Conservation (phyloP, 2,797 vertebrate species). For the Lophotriccus pileatus region DNA sequence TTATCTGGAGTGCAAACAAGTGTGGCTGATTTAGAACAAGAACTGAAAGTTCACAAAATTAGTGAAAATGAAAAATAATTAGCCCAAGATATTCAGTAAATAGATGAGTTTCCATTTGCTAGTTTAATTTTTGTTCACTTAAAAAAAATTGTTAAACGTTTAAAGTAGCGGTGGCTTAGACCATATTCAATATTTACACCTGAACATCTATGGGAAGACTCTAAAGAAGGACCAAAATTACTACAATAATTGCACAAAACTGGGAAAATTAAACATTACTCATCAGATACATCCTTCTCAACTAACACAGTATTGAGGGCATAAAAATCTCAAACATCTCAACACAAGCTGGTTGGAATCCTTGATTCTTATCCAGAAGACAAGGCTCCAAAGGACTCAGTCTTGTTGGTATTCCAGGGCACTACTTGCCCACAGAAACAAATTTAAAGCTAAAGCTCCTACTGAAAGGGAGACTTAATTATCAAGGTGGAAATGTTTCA, state of each 20-base stretch:
- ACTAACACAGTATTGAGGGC: fast-evolving
- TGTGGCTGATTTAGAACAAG: background rate
- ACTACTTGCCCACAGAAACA: background rate
- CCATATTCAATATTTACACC: background rate
- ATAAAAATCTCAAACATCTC: background rate
- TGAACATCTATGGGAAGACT: background rate
- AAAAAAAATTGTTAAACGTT: background rate
- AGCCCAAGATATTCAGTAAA: background rate
- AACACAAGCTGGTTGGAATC: background rate
- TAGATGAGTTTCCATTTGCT: background rate
- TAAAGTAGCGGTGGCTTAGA: background rate
- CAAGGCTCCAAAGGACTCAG: background rate
- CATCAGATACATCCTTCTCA: background rate
- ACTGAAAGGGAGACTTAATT: background rate
- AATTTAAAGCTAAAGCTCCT: background rate
- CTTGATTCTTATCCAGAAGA: background rate
- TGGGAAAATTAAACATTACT: background rate
- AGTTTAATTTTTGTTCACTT: background rate
- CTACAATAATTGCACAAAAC: background rate
- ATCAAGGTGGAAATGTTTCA: background rate
- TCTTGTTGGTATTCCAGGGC: background rate
- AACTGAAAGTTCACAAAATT: background rate
- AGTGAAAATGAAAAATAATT: background rate
- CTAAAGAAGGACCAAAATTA: background rate
- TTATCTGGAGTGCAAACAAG: background rate